Percentiles rank a stretch among this genome's conserved stretches.
Conservation (phyloP, 30 jellyfish, hydroid and myxozoan species). For the Sanderia malayensis region DNA sequence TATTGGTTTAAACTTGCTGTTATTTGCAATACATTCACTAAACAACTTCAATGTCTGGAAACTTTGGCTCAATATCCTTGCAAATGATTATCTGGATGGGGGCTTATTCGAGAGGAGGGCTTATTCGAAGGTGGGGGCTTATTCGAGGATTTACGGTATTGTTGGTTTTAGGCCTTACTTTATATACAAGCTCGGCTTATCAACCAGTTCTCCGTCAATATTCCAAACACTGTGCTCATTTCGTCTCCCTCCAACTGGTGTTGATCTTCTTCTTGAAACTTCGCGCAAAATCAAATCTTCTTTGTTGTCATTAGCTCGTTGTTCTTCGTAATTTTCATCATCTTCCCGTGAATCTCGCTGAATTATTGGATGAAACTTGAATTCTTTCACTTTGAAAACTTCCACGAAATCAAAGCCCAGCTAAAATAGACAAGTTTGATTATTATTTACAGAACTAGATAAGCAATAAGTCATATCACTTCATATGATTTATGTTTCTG, state of each 20-base stretch:
- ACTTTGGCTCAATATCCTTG: no score
- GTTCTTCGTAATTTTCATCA: constrained; percentile 5
- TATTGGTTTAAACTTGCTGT: no score
- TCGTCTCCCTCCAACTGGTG: neutral
- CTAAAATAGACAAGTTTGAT: constrained; percentile 24
- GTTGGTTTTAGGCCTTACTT: no score
- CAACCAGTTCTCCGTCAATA: constrained; percentile 91
- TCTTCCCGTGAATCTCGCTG: constrained; percentile 1
- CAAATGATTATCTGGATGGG: no score
- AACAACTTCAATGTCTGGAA: no score
- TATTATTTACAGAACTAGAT: no score
- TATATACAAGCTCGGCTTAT: constrained; percentile 59
- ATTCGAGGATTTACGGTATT: no score
- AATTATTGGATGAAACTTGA: constrained; percentile 64
- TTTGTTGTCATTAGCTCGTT: neutral
- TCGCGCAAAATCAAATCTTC: constrained; percentile 16
- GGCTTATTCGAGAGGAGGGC: no score
- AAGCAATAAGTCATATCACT: no score
- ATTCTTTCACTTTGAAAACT: constrained; percentile 85
- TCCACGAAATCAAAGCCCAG: constrained; percentile 83
- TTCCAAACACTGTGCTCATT: constrained; percentile 84
- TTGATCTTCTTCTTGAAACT: constrained; percentile 5
- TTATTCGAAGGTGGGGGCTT: no score
- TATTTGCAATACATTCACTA: no score
- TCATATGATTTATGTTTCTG: no score